These are phyloP conservation scores for Sus scrofa DNA, from an alignment of 2,113 vertebrate species.

Conservation along the genomic window T2T-Sscrofa CM000818.6:35509501-35510000, in stretches of 20 bases:
- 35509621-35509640: not conserved
- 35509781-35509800: not conserved
- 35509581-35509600: not conserved
- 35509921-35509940: not conserved
- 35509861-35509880: not conserved
- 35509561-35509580: not conserved
- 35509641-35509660: not conserved
- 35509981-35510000: not conserved
- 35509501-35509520: not conserved
- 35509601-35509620: not conserved
- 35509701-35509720: not conserved
- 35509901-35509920: not conserved
- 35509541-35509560: not conserved
- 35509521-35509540: not conserved
- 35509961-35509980: conserved; percentile 8
- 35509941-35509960: not conserved
- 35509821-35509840: not conserved
- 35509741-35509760: not conserved
- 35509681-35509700: not conserved
- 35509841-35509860: not conserved
- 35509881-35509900: not conserved
- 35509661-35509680: not conserved
- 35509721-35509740: not conserved
- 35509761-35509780: not conserved
- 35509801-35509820: not conserved